These are phyloP conservation scores for Sycobia sp. DNA, from an alignment of 1,140 invertebrate genomes.

Conservation along the genomic window DNA sequence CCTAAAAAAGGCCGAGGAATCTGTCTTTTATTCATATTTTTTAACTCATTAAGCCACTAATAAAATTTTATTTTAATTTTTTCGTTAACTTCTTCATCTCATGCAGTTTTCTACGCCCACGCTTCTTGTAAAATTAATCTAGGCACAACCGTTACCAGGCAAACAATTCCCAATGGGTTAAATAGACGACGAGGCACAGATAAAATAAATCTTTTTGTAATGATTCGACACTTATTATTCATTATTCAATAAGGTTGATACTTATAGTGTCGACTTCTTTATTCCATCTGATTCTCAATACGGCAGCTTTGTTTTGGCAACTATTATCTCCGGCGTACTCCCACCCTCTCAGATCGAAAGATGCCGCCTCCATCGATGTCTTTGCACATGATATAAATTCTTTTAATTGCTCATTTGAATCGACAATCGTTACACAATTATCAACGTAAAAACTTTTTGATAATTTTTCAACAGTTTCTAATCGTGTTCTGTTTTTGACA, in stretches of 20 bases:
- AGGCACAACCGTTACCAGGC: neutral
- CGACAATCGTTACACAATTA: no score
- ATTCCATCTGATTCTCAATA: no score
- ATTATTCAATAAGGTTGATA: no score
- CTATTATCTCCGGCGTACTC: no score
- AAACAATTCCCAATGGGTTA: neutral
- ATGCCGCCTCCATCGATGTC: neutral
- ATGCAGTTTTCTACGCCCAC: slow-evolving; percentile 22
- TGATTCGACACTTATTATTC: no score
- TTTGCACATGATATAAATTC: neutral
- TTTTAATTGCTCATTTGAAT: neutral
- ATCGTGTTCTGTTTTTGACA: no score
- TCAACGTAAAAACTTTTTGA: no score
- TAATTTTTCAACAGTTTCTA: neutral
- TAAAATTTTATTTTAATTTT: slow-evolving; percentile 17
- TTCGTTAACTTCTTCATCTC: slow-evolving; percentile 33
- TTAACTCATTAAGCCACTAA: slow-evolving; percentile 33
- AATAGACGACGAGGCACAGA: neutral
- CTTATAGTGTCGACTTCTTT: no score
- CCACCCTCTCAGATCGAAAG: slow-evolving; percentile 8
- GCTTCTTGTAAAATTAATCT: neutral
- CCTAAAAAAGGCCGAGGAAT: neutral
- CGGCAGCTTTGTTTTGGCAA: no score
- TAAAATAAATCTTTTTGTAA: neutral
- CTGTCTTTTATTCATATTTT: neutral